Evolutionary conservation across 2,888 invertebrate species (phyloP).

Genomic region (Venustoraphidia nigricollis): DNA sequence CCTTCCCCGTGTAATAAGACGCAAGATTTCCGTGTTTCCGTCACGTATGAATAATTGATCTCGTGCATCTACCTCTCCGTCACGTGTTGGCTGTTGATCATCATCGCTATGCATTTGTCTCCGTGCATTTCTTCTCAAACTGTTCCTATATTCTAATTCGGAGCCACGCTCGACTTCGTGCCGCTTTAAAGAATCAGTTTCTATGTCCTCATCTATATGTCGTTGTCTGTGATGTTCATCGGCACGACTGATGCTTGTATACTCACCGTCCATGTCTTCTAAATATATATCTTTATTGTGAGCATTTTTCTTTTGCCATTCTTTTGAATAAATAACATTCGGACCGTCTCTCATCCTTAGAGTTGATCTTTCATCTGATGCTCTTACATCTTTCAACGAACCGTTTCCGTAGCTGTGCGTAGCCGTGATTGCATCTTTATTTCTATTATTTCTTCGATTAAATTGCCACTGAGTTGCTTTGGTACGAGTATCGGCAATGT

Average conservation of each 20-base stretch:
- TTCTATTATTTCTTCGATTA: slow-evolving; percentile 42
- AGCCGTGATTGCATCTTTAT: slow-evolving; percentile 34
- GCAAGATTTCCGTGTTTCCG: slow-evolving; percentile 70
- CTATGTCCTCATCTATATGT: slow-evolving; percentile 34
- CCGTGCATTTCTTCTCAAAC: slow-evolving; percentile 24
- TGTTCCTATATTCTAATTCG: slow-evolving; percentile 34
- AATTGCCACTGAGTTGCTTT: slow-evolving; percentile 60
- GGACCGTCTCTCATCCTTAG: slow-evolving; percentile 30
- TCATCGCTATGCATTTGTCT: slow-evolving; percentile 20
- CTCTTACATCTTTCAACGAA: slow-evolving; percentile 2
- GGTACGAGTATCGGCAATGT: slow-evolving; percentile 48
- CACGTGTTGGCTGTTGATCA: slow-evolving; percentile 16
- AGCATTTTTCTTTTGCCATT: slow-evolving; percentile 27
- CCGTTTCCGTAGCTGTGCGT: slow-evolving; percentile 14
- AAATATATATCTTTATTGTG: slow-evolving; percentile 34
- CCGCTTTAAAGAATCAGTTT: slow-evolving; percentile 55
- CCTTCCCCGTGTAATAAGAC: slow-evolving; percentile 60
- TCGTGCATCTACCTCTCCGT: slow-evolving; percentile 30
- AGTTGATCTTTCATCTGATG: slow-evolving; percentile 7
- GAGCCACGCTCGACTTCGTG: slow-evolving; percentile 68
- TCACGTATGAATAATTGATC: slow-evolving; percentile 69
- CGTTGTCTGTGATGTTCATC: slow-evolving; percentile 27
- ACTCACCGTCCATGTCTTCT: slow-evolving; percentile 41
- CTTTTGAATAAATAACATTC: slow-evolving; percentile 38
- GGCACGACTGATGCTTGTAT: slow-evolving; percentile 34